Evolutionary conservation across 2,113 vertebrate genomes (phyloP), one percentile per base, ranked within the genome.

Genomic region (Elachura formosa): DNA sequence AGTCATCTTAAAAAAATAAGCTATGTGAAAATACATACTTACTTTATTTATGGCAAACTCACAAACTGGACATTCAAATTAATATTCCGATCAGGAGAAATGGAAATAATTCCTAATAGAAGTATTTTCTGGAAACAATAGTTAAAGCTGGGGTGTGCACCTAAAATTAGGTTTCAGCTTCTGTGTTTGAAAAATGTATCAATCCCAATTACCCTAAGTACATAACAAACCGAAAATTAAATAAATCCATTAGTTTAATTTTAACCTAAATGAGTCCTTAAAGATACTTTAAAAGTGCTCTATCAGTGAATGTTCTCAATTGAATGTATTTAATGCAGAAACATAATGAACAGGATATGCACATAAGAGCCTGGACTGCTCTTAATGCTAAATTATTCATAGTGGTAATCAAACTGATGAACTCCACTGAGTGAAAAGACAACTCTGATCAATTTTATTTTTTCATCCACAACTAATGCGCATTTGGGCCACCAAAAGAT

Each of bases 241-340:
- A 93, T 71, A 93, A 95, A 95, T 83, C 63, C 38, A 90, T 77
- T 90, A 93, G 63, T 62, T 96, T 62, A 66, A 90, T 73, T 85
- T 92, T 80, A 91, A 93, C 62, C 48, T 94, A 87, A 91, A 89
- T 61, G 46, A 85, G 45, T 80, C 58, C 62, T 93, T 87, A 87
- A 93, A 96, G 73, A 72, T 78, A 86, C 84, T 89, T 92, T 1
- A 56, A 36, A 92, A 91, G 71, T n/a, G 56, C 21, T 54, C 73
- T 69, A 67, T 77, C 73, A 56, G 24, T 68, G 48, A 84, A 56
- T 31, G 29, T 45, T 82, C 56, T 62, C 74, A 76, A 61, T n/a
- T 85, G 43, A 40, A 66, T 20, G 28, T 49, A 87, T 87, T 68
- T 87, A 84, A 67, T 7, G 14, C 33, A 77, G 72, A 80, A 88